Evolutionary conservation across 2,113 vertebrate species (phyloP), one percentile per base, ranked within the genome.

Genomic region (Taurulus bubalis): DNA sequence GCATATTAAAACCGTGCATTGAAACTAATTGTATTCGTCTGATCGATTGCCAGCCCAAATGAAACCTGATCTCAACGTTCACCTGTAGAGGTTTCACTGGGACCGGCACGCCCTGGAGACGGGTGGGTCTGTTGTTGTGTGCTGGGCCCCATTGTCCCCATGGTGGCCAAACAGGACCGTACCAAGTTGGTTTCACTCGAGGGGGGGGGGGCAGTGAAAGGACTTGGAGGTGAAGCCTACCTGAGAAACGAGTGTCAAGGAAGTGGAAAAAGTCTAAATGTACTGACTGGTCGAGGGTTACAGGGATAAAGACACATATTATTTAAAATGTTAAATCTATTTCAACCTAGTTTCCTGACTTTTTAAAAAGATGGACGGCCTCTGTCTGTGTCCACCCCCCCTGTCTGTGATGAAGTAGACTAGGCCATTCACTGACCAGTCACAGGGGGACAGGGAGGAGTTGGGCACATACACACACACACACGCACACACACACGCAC

Each of bases 141-240:
- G 68, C 59, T 76, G 76, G 91, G 87, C 89, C 80, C 82, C 81
- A 51, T 78, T 55, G 94, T 95, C 92, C 88, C 95, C 81, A 91
- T 90, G 90, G 91, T 85, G 83, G 76, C 86, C 15, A 38, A 85
- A 82, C 75, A 5, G 20, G 89, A 90, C 90, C 79, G 83, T 95
- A 92, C 97, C 96, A 95, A 89, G 80, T 91, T 32, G 34, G 22
- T 75, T 24, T 75, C 7, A 73, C 51, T n/a, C 42, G 10, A 60
- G 64, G 82, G 89, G 83, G 84, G 65, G 30, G 30, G 30, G 30
- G 64, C 30, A 24, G 8, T 22, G 14, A 30, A 34, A 53, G 24
- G 9, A 69, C 8, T 51, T 85, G 5, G 18, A 36, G 42, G 24
- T 49, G 5, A 42, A 28, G 24, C 24, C 42, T 58, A 71, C 70